Percentiles rank a stretch among this genome's conserved stretches.
phyloP scores from a whole-genome alignment of 2,113 vertebrate genomes.

The Barbus barbus region DNA sequence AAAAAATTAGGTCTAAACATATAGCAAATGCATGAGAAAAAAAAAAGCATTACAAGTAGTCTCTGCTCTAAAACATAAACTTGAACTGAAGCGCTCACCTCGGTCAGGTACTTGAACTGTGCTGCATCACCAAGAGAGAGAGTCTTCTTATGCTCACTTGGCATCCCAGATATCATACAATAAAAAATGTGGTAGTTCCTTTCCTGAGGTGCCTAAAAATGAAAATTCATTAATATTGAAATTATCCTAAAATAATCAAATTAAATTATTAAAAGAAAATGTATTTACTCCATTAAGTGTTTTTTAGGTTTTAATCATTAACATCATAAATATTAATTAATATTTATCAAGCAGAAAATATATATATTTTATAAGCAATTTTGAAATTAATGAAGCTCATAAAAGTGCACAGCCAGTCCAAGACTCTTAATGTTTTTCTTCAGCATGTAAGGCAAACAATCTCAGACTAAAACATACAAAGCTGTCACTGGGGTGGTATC shows the following conservation, averaged over 20 bases:
- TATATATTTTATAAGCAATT: neutral
- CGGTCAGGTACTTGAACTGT: constrained; percentile 85
- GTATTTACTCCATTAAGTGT: neutral
- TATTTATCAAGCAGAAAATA: neutral
- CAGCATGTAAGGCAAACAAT: neutral
- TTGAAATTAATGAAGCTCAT: neutral
- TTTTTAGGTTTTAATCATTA: neutral
- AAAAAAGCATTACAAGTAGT: neutral
- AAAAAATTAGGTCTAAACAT: neutral
- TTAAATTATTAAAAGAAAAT: too few species aligned
- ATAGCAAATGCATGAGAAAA: neutral
- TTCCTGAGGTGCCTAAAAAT: constrained; percentile 80
- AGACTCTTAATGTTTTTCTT: neutral
- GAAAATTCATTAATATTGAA: neutral
- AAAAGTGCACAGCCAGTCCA: neutral
- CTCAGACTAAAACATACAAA: too few species aligned
- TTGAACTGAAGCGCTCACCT: constrained; percentile 68
- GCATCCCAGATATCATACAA: constrained; percentile 87
- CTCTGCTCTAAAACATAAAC: neutral
- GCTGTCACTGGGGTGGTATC: too few species aligned
- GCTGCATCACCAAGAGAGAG: constrained; percentile 78
- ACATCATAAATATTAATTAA: neutral
- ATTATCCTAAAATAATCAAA: too few species aligned
- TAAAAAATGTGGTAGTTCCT: constrained; percentile 98
- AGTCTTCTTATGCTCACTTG: constrained; percentile 79